Evolutionary conservation across 1,140 invertebrate species (phyloP), one percentile per base, ranked within the genome.

Genomic region (Drosophila ogumai): DNA sequence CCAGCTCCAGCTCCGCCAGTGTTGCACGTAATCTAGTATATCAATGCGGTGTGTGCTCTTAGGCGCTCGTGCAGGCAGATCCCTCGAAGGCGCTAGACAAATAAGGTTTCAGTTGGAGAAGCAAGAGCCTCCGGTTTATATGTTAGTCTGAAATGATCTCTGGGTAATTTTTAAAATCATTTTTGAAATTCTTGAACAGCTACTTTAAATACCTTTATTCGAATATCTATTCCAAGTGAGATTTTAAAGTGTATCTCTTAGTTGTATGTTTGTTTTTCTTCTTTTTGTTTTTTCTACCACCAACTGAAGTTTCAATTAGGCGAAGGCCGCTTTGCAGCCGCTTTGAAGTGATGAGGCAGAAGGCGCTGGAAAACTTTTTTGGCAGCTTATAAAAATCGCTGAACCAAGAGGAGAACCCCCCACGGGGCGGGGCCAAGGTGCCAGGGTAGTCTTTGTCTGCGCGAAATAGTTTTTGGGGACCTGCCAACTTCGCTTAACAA

Each of bases 11-110:
- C 43, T 6, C 25, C 34, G 17, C 22, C 73, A 54, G 59, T 36
- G 85, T 52, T 88, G 84, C 84, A 88, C 84, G 85, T 88, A 79
- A 81, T 88, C 74, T 90, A 67, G 54, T 58, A 81, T 85, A 79
- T 81, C 81, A 77, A 77, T 79, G 67, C 60, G 73, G 66, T 79
- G 77, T 81, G 80, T 85, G 77, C 73, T 75, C 64, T 56, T 58
- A 75, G 84, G 78, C 81, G 81, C 54, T 81, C 81, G 85, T 88
- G 73, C 81, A 81, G 82, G 55, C 66, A 63, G 40, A 60, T 43
- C 34, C 32, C 17, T 44, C 31, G 43, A 22, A 52, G 31, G 31
- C 54, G 47, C 40, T 47, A 68, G 56, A 58, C 63, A 68, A 68
- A 69, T 64, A 56, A 43, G 55, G 56, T 41, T 56, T 55, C 44